Base-by-base conservation (phyloP, 2,113 vertebrate genomes). In the Myotis brandtii region DNA sequence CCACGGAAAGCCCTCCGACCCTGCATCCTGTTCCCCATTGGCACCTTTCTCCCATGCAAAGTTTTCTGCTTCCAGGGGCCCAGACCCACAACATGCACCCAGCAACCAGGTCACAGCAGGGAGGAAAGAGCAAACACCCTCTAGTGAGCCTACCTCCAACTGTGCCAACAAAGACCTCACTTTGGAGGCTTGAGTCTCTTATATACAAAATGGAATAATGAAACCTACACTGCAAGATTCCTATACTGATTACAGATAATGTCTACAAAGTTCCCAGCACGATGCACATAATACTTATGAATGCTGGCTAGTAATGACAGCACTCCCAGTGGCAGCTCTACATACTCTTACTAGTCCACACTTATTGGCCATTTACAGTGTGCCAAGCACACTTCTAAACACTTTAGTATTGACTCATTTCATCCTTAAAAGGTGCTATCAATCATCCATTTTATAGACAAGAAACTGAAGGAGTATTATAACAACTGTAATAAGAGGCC, bases 281-380 rank as follows among this genome's bases (percentile, higher is more conserved):
- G 23, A 34, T 4, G 5, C 25, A 50, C 27, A 80, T 50, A 50
- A 50, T 12, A 32, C 34, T 30, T 14, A 40, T 30, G 70, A 86
- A 80, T 32, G 30, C 43, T 32, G 23, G 66, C 52, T 82, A 21
- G 67, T 17, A 8, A 20, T 2, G n/a, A 52, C 73, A 18, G 13
- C 0, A 27, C 64, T 32, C 37, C 27, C 23, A 40, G 17, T 0
- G 27, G 59, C 59, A 30, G 16, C 0, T 32, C 9, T 0, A 32
- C 20, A 10, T 34, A 18, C 14, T 9, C n/a, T 13, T 9, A 11
- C 25, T 2, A 16, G n/a, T 6, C 27, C 62, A 2, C 25, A 14
- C 3, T 56, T 20, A 21, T 14, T 1, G n/a, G 43, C 72, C 81
- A 17, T 25, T 80, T 4, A 48, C 62, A 6, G 9, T 16, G 9